Conservation (phyloP, 2,113 vertebrate species). For the Amphiprion ocellaris region DNA sequence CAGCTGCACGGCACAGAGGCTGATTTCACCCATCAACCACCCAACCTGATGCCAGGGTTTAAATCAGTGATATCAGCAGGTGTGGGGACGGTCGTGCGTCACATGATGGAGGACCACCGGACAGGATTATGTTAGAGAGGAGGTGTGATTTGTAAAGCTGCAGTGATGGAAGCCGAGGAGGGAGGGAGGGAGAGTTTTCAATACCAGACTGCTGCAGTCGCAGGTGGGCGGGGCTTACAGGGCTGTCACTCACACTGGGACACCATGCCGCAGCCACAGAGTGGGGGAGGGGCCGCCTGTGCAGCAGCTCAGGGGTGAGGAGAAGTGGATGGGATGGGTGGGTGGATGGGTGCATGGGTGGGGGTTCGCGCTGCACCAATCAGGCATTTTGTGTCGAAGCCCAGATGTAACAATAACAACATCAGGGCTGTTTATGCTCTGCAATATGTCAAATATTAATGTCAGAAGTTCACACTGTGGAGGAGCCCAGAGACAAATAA, state of each 20-base stretch:
- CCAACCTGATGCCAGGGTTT: slow-evolving; percentile 2
- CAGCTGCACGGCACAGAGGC: neutral
- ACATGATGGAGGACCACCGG: slow-evolving; percentile 37
- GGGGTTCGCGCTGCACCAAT: slow-evolving; percentile 54
- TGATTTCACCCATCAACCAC: neutral
- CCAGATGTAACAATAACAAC: slow-evolving; percentile 37
- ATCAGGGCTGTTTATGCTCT: slow-evolving; percentile 30
- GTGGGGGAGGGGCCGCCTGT: slow-evolving; percentile 70
- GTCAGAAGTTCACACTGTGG: slow-evolving; percentile 22
- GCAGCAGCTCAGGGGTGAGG: slow-evolving; percentile 49
- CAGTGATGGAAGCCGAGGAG: slow-evolving; percentile 59
- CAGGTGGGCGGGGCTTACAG: slow-evolving; percentile 66
- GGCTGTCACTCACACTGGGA: slow-evolving; percentile 66
- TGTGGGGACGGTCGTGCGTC: slow-evolving; percentile 3
- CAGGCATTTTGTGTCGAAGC: slow-evolving; percentile 35
- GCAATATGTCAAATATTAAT: slow-evolving; percentile 63
- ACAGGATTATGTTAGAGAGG: slow-evolving; percentile 60
- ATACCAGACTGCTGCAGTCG: slow-evolving; percentile 81
- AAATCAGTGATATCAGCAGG: slow-evolving; percentile 9
- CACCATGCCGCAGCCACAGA: slow-evolving; percentile 68
- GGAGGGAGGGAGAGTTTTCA: slow-evolving; percentile 20
- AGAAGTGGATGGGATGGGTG: slow-evolving; percentile 4
- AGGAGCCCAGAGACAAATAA: slow-evolving; percentile 30
- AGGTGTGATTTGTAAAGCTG: slow-evolving; percentile 69
- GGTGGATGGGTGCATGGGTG: neutral